These are phyloP conservation scores for Callinectes sapidus DNA, from an alignment of 2,888 invertebrate genomes.

Conservation along the genomic window DNA sequence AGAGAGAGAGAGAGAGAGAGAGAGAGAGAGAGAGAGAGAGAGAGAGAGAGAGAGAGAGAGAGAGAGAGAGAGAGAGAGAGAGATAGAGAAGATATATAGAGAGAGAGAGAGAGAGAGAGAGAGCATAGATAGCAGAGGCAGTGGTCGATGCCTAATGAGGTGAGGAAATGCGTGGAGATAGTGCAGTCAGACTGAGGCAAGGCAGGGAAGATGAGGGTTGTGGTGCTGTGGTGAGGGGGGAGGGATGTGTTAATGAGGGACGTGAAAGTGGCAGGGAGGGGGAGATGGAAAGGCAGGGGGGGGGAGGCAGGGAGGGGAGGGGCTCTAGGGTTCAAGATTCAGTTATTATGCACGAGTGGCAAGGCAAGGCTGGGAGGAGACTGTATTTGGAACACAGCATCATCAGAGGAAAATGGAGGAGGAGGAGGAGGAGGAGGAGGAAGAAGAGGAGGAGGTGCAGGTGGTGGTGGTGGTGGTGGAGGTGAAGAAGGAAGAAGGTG, in stretches of 20 bases:
- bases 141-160: background rate
- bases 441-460: background rate
- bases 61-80: conserved; percentile 35
- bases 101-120: conserved; percentile 32
- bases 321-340: background rate
- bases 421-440: background rate
- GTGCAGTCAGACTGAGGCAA: background rate
- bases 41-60: conserved; percentile 47
- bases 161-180: conserved; percentile 14
- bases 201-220: background rate
- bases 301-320: background rate
- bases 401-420: background rate
- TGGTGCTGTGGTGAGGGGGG: background rate
- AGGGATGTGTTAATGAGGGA: conserved; percentile 29
- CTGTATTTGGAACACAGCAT: conserved; percentile 28
- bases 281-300: background rate
- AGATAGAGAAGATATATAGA: conserved; percentile 42
- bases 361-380: background rate
- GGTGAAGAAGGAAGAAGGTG: background rate
- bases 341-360: conserved; percentile 26
- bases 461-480: no score
- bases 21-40: conserved; percentile 35
- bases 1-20: conserved; percentile 45
- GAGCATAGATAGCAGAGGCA: background rate
- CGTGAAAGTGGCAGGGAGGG: background rate